phyloP scores from a whole-genome alignment of 2,113 vertebrate species.

The Oryzias curvinotus region DNA sequence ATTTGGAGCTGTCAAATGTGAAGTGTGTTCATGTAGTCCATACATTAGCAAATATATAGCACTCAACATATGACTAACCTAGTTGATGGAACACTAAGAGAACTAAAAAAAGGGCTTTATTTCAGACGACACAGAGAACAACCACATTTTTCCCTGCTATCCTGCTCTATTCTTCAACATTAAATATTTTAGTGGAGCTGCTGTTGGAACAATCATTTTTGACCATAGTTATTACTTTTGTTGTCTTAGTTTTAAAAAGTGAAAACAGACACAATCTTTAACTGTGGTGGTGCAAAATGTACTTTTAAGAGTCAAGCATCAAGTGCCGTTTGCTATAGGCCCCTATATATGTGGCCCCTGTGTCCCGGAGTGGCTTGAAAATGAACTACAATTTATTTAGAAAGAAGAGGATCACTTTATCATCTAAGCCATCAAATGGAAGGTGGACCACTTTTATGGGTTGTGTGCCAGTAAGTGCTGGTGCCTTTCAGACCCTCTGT shows the following conservation, averaged over 20 bases:
- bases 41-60: slow-evolving; percentile 38
- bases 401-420: not conserved
- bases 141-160: slow-evolving; percentile 13
- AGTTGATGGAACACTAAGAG: slow-evolving; percentile 36
- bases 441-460: not conserved
- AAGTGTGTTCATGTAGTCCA: slow-evolving; percentile 38
- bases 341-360: too few relatives aligned
- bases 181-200: slow-evolving; percentile 17
- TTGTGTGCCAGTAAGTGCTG: slow-evolving; percentile 11
- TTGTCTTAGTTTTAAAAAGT: not conserved
- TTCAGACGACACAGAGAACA: slow-evolving; percentile 3
- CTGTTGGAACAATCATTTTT: slow-evolving; percentile 7
- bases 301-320: too few relatives aligned
- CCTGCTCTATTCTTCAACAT: slow-evolving; percentile 9
- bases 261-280: too few relatives aligned
- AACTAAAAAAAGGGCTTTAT: slow-evolving; percentile 28
- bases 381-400: not conserved
- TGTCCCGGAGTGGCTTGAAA: not conserved
- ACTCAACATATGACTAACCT: slow-evolving; percentile 31
- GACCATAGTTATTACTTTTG: not conserved
- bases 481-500: slow-evolving; percentile 23
- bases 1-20: slow-evolving; percentile 23
- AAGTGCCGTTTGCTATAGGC: too few relatives aligned
- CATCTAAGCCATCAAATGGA: not conserved
- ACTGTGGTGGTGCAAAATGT: too few relatives aligned